These are phyloP conservation scores for Nematostella vectensis DNA, from an alignment of 92 coral and sea anemone species.

Conservation along the genomic window DNA sequence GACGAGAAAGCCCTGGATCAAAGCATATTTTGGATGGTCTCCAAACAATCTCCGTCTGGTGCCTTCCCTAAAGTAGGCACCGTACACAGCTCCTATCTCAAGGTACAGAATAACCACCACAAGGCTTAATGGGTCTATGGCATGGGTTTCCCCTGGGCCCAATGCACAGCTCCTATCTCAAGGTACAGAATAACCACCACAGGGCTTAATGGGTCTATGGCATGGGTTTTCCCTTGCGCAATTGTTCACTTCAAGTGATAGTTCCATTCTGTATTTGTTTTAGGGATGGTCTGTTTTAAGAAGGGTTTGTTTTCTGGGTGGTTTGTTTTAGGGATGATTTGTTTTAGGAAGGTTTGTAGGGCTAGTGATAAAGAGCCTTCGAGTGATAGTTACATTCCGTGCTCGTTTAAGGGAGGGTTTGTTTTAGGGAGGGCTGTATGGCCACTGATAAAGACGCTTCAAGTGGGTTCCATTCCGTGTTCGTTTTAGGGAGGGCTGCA, in stretches of 20 bases:
- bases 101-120: slow-evolving; percentile 49
- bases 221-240: slow-evolving; percentile 31
- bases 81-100: slow-evolving; percentile 72
- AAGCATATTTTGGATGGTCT: slow-evolving; percentile 56
- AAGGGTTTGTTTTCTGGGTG: too few species aligned
- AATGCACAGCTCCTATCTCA: slow-evolving; percentile 72
- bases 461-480: too few species aligned
- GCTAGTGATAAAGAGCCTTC: too few species aligned
- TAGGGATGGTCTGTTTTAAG: too few species aligned
- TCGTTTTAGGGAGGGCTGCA: slow-evolving; percentile 93
- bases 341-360: too few species aligned
- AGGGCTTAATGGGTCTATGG: neutral
- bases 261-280: too few species aligned
- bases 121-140: neutral
- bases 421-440: too few species aligned
- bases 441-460: too few species aligned
- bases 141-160: slow-evolving; percentile 37
- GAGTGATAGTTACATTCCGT: too few species aligned
- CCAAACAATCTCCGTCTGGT: slow-evolving; percentile 54
- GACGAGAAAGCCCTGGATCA: slow-evolving; percentile 43
- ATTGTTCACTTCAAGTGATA: slow-evolving; percentile 66
- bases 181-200: slow-evolving; percentile 49
- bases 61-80: slow-evolving; percentile 65
- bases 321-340: too few species aligned
- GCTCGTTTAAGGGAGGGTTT: too few species aligned